Evolutionary conservation across 2,113 vertebrate species (phyloP), one percentile per base, ranked within the genome.

Genomic region (Rhabdornis inornatus): DNA sequence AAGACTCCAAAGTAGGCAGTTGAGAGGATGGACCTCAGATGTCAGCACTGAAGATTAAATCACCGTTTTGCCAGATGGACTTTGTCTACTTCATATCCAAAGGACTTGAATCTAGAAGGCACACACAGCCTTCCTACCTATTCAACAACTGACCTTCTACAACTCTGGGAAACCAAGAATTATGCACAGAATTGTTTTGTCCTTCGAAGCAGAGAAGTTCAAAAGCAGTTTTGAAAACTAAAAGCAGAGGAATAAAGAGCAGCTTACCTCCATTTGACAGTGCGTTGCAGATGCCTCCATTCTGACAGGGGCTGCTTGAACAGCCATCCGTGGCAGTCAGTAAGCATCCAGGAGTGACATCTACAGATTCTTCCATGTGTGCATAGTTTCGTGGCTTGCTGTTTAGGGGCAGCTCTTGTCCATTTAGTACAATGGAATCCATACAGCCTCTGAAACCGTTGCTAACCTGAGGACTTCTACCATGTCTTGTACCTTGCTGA

Each of bases 371-470:
- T 82, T 99, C 99, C 64, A 99, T 95, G 86, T 98, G 98, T 3
- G 98, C 99, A 12, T 98, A 98, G 63, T 88, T 98, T 39, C 91
- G 98, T 10, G 98, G 97, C 40, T 98, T 98, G 93, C 97, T 98
- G 95, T 97, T 99, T 24, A 99, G 97, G 19, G 99, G 99, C 28
- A 99, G 97, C 91, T 99, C 99, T 95, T 98, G 99, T 37, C 99
- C 99, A 61, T 99, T 99, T 60, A 99, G 97, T 21, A 97, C 95
- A 64, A 99, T 97, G 65, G 98, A 99, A 88, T 99, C 99, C 98
- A 99, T 98, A 93, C 99, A 99, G 57, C 99, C 99, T 55, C 98
- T 98, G 85, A 99, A 99, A 22, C 99, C 99, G 56, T 98, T 99
- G 84, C 97, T 98, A 61, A 99, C 97, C 11, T 98, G 98, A 53